These are phyloP conservation scores for Eolophus roseicapilla DNA, from an alignment of 2,113 vertebrate genomes.

Conservation along the genomic window DNA sequence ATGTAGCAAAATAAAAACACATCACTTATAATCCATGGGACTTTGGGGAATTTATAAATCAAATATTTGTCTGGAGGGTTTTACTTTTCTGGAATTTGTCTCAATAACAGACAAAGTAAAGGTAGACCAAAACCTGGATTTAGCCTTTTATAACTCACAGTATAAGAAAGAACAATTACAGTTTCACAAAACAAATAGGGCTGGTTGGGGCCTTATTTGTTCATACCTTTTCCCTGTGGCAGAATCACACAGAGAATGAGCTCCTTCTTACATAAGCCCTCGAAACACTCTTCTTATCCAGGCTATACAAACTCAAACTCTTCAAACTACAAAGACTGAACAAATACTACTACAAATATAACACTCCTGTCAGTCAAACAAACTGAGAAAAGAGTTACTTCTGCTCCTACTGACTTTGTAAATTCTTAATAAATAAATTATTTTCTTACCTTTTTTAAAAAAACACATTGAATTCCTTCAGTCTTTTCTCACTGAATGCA, in stretches of 20 bases:
- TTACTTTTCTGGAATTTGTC: not conserved
- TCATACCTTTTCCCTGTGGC: not conserved
- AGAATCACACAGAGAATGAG: not conserved
- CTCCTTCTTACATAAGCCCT: not conserved
- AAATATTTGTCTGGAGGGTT: not conserved
- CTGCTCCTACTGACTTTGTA: not conserved
- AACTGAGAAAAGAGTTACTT: not conserved
- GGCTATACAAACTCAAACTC: not conserved
- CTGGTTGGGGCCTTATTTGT: not conserved
- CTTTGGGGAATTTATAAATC: not conserved
- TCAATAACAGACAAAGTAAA: not conserved
- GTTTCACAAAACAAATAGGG: not conserved
- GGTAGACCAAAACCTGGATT: not conserved
- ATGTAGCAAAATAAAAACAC: not conserved
- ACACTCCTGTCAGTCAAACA: not conserved
- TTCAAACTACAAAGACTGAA: not conserved
- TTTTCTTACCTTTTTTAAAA: slow-evolving; percentile 20
- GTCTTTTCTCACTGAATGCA: not conserved
- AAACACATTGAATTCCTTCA: not conserved
- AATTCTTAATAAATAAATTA: not conserved
- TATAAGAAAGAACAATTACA: not conserved
- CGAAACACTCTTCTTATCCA: not conserved
- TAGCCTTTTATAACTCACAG: not conserved
- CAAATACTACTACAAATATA: not conserved
- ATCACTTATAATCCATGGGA: not conserved